phyloP scores from a whole-genome alignment of 53 echinoderm and acorn worm species.

The Patiria pectinifera region DNA sequence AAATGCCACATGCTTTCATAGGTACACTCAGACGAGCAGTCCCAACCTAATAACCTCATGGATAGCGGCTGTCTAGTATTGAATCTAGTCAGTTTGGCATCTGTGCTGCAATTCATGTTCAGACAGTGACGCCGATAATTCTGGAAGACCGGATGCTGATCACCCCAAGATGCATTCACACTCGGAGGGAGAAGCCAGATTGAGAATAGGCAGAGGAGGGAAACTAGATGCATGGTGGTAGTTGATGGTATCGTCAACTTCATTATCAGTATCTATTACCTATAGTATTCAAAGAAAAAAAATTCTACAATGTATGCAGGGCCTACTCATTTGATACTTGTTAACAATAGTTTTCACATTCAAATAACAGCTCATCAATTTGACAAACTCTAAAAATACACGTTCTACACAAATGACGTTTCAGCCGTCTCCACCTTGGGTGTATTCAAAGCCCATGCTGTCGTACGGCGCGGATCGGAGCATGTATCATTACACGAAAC shows the following conservation, averaged over 20 bases:
- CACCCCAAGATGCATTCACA: slow-evolving; percentile 67
- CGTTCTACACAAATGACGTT: too few relatives aligned
- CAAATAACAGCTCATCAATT: too few relatives aligned
- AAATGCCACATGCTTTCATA: slow-evolving; percentile 86
- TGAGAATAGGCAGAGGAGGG: not conserved
- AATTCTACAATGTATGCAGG: not conserved
- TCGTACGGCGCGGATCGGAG: too few relatives aligned
- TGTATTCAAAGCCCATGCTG: too few relatives aligned
- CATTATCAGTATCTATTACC: not conserved
- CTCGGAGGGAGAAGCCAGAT: slow-evolving; percentile 15
- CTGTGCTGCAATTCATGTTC: slow-evolving; percentile 70
- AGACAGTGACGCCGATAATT: slow-evolving; percentile 70
- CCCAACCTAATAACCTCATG: slow-evolving; percentile 75
- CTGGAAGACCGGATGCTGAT: slow-evolving; percentile 56
- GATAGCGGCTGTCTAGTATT: slow-evolving; percentile 60
- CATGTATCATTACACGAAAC: too few relatives aligned
- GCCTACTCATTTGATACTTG: too few relatives aligned
- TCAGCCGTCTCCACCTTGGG: too few relatives aligned
- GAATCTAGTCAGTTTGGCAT: slow-evolving; percentile 53
- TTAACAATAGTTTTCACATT: too few relatives aligned
- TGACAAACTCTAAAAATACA: too few relatives aligned
- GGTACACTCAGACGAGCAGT: slow-evolving; percentile 82
- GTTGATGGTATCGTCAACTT: not conserved
- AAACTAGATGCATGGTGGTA: not conserved
- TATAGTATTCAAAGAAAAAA: not conserved